Percentiles rank a stretch among this genome's conserved stretches.
These are phyloP conservation scores for Notolepis coatsorum DNA, from an alignment of 2,797 vertebrate species.

Conservation along the genomic window DNA sequence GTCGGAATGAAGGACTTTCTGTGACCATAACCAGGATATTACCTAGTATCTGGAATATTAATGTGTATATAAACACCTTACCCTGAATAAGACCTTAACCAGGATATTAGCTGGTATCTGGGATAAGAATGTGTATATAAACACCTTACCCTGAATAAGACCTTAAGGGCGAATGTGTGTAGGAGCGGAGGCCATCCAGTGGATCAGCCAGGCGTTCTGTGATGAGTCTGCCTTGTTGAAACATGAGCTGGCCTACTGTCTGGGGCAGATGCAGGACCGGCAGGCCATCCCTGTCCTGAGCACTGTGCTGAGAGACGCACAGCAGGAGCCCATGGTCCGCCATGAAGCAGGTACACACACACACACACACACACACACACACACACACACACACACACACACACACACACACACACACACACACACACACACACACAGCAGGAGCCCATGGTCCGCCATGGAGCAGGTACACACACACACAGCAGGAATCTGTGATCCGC, in stretches of 20 bases:
- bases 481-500: slow-evolving; percentile 84
- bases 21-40: no score
- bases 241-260: slow-evolving; percentile 94
- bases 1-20: no score
- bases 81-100: no score
- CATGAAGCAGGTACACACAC: slow-evolving; percentile 91
- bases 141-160: no score
- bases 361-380: not conserved
- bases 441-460: slow-evolving; percentile 90
- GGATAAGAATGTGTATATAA: no score
- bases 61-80: no score
- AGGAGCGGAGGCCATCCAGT: slow-evolving; percentile 83
- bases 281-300: slow-evolving; percentile 84
- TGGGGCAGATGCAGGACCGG: slow-evolving; percentile 94
- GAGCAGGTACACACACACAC: slow-evolving; percentile 85
- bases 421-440: not conserved
- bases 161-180: no score
- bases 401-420: not conserved
- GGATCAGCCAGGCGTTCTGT: slow-evolving; percentile 88
- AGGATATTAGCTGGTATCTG: no score
- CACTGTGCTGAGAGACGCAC: slow-evolving; percentile 82
- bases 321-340: slow-evolving; percentile 94
- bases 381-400: not conserved
- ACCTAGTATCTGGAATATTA: no score
- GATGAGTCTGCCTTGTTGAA: slow-evolving; percentile 93